Evolutionary conservation across 64 coral and sea anemone species (phyloP).

Genomic region (Montipora foliosa): DNA sequence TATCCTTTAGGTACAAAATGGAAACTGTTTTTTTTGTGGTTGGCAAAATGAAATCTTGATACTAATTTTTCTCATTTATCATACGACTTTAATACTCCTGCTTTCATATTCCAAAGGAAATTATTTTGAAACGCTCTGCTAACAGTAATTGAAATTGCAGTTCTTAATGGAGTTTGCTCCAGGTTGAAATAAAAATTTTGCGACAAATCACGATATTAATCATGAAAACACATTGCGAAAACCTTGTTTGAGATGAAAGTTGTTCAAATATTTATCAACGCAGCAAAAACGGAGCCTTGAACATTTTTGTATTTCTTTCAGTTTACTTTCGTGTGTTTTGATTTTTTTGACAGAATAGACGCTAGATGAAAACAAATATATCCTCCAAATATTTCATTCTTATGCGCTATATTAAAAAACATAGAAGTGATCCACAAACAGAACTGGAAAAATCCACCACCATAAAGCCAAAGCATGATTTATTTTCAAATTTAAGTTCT

Average conservation of each 20-base stretch:
- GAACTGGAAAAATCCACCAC: not conserved
- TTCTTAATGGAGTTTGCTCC: too few relatives aligned
- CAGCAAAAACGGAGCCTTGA: not conserved
- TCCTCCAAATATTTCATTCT: not conserved
- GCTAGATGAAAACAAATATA: not conserved
- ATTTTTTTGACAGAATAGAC: not conserved
- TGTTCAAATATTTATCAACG: slow-evolving; percentile 34
- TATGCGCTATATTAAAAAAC: not conserved
- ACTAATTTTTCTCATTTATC: too few relatives aligned
- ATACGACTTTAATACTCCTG: too few relatives aligned
- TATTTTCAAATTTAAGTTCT: not conserved
- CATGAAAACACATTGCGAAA: not conserved
- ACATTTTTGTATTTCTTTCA: not conserved
- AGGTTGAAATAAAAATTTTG: not conserved
- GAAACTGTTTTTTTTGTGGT: too few relatives aligned
- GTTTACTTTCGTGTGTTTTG: not conserved
- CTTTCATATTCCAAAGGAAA: too few relatives aligned
- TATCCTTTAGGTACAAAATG: too few relatives aligned
- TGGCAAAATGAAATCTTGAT: too few relatives aligned
- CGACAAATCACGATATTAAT: not conserved
- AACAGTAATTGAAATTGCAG: not conserved
- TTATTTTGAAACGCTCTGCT: not conserved
- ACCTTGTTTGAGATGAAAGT: not conserved
- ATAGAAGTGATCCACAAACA: not conserved
- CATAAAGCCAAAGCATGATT: not conserved